Evolutionary conservation across 2,113 vertebrate genomes (phyloP).

Genomic region (Nyctereutes procyonoides): DNA sequence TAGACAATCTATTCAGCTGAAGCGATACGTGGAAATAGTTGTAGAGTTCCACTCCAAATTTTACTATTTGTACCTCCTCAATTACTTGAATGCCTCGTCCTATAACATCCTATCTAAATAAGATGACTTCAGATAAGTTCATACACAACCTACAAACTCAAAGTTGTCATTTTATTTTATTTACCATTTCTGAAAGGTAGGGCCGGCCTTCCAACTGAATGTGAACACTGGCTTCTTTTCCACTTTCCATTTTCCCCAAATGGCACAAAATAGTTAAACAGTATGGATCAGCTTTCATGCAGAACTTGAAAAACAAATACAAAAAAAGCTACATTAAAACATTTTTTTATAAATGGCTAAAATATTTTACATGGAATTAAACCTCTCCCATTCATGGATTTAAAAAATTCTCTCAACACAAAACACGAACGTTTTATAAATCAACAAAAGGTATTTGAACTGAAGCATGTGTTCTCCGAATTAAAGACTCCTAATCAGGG

Average conservation of each 20-base stretch:
- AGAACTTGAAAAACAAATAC: constrained; percentile 88
- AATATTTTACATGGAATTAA: constrained; percentile 10
- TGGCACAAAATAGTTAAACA: constrained; percentile 92
- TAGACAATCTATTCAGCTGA: not conserved
- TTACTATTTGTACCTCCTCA: not conserved
- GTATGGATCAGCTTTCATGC: constrained; percentile 87
- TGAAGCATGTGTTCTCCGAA: not conserved
- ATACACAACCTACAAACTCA: not conserved
- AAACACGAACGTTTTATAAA: constrained; percentile 40
- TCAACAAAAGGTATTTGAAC: not conserved
- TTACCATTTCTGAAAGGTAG: constrained; percentile 89
- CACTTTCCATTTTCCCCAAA: constrained; percentile 93
- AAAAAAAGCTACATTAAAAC: constrained; percentile 60
- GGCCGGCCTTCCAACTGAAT: constrained; percentile 92
- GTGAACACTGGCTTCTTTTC: constrained; percentile 90
- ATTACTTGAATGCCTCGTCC: not conserved
- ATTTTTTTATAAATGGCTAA: not conserved
- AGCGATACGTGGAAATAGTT: not conserved
- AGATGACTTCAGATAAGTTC: not conserved
- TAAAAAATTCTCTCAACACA: constrained; percentile 25
- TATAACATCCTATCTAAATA: not conserved
- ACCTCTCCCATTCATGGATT: not conserved
- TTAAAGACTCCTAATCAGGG: not conserved
- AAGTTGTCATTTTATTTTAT: not conserved
- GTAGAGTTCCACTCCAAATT: not conserved